Evolutionary conservation across 2,888 invertebrate genomes (phyloP).

Genomic region (Morpho deidamia): DNA sequence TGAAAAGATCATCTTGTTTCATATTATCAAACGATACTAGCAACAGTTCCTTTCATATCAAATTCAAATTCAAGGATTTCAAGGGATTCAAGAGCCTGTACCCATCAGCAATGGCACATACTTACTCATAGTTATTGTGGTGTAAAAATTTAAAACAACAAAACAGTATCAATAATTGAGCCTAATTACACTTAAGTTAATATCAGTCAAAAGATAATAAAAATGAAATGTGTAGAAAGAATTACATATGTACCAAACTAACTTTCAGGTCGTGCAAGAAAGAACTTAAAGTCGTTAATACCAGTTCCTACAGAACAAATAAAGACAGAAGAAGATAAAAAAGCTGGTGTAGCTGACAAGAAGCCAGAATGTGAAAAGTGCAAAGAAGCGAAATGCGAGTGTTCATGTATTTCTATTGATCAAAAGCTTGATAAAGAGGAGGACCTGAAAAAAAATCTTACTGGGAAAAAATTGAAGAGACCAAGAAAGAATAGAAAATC

Average conservation of each 20-base stretch:
- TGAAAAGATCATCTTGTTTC: too few relatives aligned
- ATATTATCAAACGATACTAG: too few relatives aligned
- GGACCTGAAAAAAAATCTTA: slow-evolving; percentile 47
- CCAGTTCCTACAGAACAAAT: slow-evolving; percentile 57
- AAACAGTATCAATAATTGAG: too few relatives aligned
- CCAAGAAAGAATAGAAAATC: slow-evolving; percentile 67
- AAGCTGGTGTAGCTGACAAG: slow-evolving; percentile 45
- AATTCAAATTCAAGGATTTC: too few relatives aligned
- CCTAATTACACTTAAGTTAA: too few relatives aligned
- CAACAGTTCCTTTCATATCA: too few relatives aligned
- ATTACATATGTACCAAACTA: neutral
- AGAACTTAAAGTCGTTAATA: slow-evolving; percentile 63
- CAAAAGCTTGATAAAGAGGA: slow-evolving; percentile 52
- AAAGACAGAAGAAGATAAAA: slow-evolving; percentile 57
- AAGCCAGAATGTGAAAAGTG: slow-evolving; percentile 54
- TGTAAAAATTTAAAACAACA: too few relatives aligned
- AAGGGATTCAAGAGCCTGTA: too few relatives aligned
- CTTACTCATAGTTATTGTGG: too few relatives aligned
- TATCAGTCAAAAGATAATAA: too few relatives aligned
- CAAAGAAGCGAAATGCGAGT: slow-evolving; percentile 50
- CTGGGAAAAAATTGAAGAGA: slow-evolving; percentile 47
- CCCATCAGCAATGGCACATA: too few relatives aligned
- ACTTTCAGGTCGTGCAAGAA: slow-evolving; percentile 57
- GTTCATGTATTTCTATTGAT: slow-evolving; percentile 40
- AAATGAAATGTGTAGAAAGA: too few relatives aligned